Percentiles rank a stretch among this genome's conserved stretches.
Conservation (phyloP, 2,113 vertebrate genomes). For the Chaetorhynchus papuensis region DNA sequence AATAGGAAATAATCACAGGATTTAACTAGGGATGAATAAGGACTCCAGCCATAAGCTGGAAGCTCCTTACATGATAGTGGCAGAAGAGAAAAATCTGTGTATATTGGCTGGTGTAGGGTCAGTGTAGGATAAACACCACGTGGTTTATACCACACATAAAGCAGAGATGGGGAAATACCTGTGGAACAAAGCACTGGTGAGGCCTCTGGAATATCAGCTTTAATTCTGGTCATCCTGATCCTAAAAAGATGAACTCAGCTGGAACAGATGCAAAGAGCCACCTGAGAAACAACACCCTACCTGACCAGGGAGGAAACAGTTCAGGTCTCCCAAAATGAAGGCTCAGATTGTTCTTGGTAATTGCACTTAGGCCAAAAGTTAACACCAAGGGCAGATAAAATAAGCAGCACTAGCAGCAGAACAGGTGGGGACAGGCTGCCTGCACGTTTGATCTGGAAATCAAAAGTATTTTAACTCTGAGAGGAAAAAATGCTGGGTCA, state of each 20-base stretch:
- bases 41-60: neutral
- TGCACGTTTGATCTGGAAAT: neutral
- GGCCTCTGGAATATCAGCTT: neutral
- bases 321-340: neutral
- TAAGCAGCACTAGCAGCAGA: neutral
- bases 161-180: neutral
- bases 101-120: neutral
- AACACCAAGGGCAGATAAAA: conserved; percentile 6
- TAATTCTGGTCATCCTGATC: neutral
- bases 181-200: neutral
- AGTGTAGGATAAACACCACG: neutral
- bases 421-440: neutral
- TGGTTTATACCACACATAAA: neutral
- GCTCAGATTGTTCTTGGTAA: neutral
- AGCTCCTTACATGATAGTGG: neutral
- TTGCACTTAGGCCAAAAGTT: neutral
- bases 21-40: conserved; percentile 4
- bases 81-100: neutral
- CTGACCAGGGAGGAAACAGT: neutral
- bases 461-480: neutral
- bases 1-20: conserved; percentile 11
- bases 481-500: neutral
- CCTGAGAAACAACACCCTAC: neutral
- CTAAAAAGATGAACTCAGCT: neutral
- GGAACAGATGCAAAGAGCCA: neutral